Evolutionary conservation across 2,113 vertebrate genomes (phyloP).

Genomic region (Pitta sordida): DNA sequence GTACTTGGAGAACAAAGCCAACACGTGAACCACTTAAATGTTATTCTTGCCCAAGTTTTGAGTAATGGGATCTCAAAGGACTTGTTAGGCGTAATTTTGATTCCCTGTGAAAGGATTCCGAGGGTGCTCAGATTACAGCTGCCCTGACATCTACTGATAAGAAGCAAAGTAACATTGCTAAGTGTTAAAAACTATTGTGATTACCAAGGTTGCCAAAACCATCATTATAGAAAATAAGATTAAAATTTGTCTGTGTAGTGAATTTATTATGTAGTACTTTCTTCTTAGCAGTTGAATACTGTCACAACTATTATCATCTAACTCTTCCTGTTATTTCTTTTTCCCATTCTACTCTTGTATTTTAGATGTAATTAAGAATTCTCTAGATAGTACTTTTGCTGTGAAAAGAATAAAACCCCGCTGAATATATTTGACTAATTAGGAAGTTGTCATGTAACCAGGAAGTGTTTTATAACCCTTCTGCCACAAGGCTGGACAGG

Average conservation of each 20-base stretch:
- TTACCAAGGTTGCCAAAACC: not conserved
- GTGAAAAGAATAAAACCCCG: not conserved
- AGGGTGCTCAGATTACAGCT: not conserved
- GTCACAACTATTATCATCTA: not conserved
- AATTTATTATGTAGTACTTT: not conserved
- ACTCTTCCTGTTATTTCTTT: not conserved
- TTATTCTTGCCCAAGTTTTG: not conserved
- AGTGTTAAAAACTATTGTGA: not conserved
- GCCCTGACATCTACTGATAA: not conserved
- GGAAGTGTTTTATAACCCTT: not conserved
- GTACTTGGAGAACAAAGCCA: not conserved
- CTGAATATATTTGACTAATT: not conserved
- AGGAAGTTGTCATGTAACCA: not conserved
- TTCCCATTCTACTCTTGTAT: not conserved
- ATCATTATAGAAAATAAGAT: not conserved
- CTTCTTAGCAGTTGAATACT: not conserved
- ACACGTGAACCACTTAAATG: not conserved
- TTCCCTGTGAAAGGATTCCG: not conserved
- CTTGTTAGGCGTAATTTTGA: not conserved
- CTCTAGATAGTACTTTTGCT: not conserved
- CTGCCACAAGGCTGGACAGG: not conserved
- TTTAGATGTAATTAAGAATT: not conserved
- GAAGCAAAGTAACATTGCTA: not conserved
- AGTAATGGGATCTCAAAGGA: not conserved
- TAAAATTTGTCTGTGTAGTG: not conserved